Evolutionary conservation across 1,140 invertebrate genomes (phyloP).

Genomic region (Helicoverpa armigera): DNA sequence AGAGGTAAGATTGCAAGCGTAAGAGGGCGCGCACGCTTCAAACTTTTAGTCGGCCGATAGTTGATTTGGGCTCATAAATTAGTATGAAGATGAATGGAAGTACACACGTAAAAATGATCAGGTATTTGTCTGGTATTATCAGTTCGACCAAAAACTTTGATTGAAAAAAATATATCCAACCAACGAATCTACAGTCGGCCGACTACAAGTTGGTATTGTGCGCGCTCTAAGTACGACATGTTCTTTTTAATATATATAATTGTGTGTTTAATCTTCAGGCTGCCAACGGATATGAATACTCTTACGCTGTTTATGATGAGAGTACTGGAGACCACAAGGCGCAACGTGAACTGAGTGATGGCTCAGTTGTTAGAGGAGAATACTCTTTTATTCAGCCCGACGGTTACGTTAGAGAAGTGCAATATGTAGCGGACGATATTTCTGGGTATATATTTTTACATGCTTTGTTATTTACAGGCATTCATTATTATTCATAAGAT

Average conservation of each 20-base stretch:
- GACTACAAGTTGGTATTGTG: too few relatives aligned
- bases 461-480: background rate
- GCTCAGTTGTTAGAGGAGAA: constrained; percentile 87
- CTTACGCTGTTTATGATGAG: constrained; percentile 85
- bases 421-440: constrained; percentile 91
- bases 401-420: constrained; percentile 89
- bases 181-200: too few relatives aligned
- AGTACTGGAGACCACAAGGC: constrained; percentile 88
- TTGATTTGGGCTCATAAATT: too few relatives aligned
- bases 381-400: constrained; percentile 89
- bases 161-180: too few relatives aligned
- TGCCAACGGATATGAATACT: constrained; percentile 73
- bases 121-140: too few relatives aligned
- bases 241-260: background rate
- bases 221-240: background rate
- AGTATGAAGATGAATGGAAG: too few relatives aligned
- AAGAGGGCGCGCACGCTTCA: too few relatives aligned
- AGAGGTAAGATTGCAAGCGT: constrained; percentile 64
- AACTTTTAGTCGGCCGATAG: too few relatives aligned
- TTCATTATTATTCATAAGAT: background rate
- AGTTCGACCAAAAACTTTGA: too few relatives aligned
- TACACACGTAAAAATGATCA: too few relatives aligned
- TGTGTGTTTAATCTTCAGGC: constrained; percentile 57
- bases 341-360: constrained; percentile 88
- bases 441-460: constrained; percentile 85